Percentiles rank a stretch among this genome's conserved stretches.
Conservation (phyloP, 2,113 vertebrate genomes). For the Hyperoodon ampullatus region DNA sequence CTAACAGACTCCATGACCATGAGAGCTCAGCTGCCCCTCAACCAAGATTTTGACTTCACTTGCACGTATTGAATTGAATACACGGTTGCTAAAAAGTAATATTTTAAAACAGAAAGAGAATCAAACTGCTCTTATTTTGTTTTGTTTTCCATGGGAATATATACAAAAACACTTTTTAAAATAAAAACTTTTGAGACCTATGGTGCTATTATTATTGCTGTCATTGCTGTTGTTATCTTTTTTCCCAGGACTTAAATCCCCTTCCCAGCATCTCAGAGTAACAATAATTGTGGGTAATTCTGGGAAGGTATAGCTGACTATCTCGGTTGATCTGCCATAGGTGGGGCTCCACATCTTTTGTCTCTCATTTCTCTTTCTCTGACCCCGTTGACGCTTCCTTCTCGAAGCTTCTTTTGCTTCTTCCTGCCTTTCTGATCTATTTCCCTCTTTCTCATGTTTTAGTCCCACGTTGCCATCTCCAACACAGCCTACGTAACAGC, state of each 20-base stretch:
- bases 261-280: background rate
- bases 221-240: background rate
- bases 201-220: too few species aligned
- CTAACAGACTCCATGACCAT: too few species aligned
- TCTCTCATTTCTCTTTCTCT: background rate
- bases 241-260: background rate
- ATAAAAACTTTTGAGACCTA: background rate
- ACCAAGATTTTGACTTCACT: background rate
- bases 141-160: background rate
- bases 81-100: background rate
- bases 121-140: background rate
- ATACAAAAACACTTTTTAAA: background rate
- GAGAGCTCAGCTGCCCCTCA: background rate
- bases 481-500: background rate
- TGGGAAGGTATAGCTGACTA: too few species aligned
- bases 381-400: background rate
- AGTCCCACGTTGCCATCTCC: background rate
- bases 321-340: background rate
- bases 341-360: background rate
- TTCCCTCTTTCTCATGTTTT: background rate
- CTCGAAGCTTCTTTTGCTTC: background rate
- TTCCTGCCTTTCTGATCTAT: background rate
- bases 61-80: background rate
- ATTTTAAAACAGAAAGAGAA: background rate
- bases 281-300: background rate